Evolutionary conservation across 1,140 invertebrate genomes (phyloP), one percentile per base, ranked within the genome.

Genomic region (Phenacoccus solenopsis): DNA sequence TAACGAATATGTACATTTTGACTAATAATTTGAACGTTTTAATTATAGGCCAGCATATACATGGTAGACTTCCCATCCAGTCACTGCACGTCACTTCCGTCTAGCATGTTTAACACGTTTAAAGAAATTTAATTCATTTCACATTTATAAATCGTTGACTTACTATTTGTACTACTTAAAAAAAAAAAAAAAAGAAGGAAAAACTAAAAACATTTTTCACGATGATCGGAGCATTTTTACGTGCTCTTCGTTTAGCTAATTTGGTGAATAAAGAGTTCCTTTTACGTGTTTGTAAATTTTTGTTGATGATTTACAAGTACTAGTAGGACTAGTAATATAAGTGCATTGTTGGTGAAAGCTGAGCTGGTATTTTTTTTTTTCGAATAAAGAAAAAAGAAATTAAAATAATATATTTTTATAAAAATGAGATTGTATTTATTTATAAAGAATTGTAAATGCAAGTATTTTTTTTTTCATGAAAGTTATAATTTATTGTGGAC

Each of bases 61-160:
- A 86, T 96, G 84, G 84, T 87, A 71, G 91, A 98, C 79, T 93
- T 87, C 76, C 85, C 88, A 73, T 89, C 91, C 0, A 88, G 88
- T 10, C 94, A 98, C 79, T 96, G 94, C 81, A 87, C 86, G 16
- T 90, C 88, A 27, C 80, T 97, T 69, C 86, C 89, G 28, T 25
- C 25, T 9, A 57, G 57, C 32, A 59, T 70, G 20, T 38, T 30
- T 22, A 20, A 64, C 25, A 24, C 59, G 16, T 64, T 64, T 64
- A 24, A 20, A 27, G 20, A 64, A 16, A 64, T 64, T 27, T 64
- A 64, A 64, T 24, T 10, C 21, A 64, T 64, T 64, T 24, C 32
- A 38, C n/a, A n/a, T 49, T 49, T 9, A 32, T n/a, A 49, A 10
- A 49, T 49, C n/a, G 20, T 16, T 49, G 3, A 49, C 38, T 3